Base-by-base conservation (phyloP, 2,888 invertebrate genomes). In the Rhimphoctona megacephalus region DNA sequence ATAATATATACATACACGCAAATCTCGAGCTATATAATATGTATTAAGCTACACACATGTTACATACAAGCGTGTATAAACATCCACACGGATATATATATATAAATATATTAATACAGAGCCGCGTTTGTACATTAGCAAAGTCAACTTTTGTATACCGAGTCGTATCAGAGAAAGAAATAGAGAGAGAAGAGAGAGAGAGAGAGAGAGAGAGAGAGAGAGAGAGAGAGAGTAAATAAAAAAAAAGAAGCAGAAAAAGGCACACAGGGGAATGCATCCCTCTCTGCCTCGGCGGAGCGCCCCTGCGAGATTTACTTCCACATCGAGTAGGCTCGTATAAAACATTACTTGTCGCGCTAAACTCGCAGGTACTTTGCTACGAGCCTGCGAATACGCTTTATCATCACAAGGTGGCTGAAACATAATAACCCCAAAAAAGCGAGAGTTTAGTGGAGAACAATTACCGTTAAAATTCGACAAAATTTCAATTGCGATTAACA, bases 1-100 rank as follows among this genome's bases (percentile, higher is more conserved):
- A 86, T 88, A 85, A 81, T 83, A 86, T 81, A 79, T 82, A 82
- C 66, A 69, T 66, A 39, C 67, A 69, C 77, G 80, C 39, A 78
- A 61, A 57, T 57, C 25, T 39, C 67, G 39, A 67, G 78, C 67
- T 25, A 78, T 78, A 78, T 78, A 78, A 67, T 76, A 81, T 76
- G 73, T 61, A 66, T 78, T 54, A 66, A 67, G 54, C 49, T 52
- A 19, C 33, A 39, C 43, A 39, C 49, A 36, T 36, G 46, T 67
- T 43, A 64, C 39, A 67, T 36, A 70, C 19, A 70, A 25, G 9
- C 8, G 33, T 36, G 67, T 49, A 72, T 57, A 73, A 43, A 77
- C 52, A 54, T n/a, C 61, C 64, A 64, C 70, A 66, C 69, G 72
- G 33, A 77, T n/a, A n/a, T n/a, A n/a, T 33, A 39, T 57, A 64